Base-by-base conservation (phyloP, 1,140 invertebrate genomes). In the Heliconius nattereri region DNA sequence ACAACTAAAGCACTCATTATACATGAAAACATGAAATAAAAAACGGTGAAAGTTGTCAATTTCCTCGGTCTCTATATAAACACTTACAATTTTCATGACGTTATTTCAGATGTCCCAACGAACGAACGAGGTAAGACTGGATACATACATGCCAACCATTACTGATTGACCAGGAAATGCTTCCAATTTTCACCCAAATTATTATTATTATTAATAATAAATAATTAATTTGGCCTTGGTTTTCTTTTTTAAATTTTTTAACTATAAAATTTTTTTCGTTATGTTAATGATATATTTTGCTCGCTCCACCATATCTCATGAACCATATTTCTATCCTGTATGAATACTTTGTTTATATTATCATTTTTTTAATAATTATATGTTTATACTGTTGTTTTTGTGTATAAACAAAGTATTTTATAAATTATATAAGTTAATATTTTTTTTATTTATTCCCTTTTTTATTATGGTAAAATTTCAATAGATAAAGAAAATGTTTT, bases 71-170 rank as follows among this genome's bases (percentile, higher is more conserved):
- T 86, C 74, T 73, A 75, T 84, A 83, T 77, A 49, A 81, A 85
- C 88, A 92, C 86, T 90, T 88, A 93, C 79, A 77, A 73, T 84
- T 29, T 11, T 26, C 60, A 66, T 88, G 84, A 80, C 89, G 91
- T 90, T 85, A 89, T 94, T 94, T 91, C 92, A 94, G 92, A 94
- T 91, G 81, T 89, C 71, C 87, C 91, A 72, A 87, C 87, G 76
- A 87, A 87, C 84, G 89, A 92, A 76, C 86, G 92, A 94, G 92
- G 92, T 94, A 93, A 94, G 92, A 87, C 78, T 84, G 85, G 82
- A 85, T 84, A 79, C 79, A 85, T 84, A 79, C 79, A 86, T 90
- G 19, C 49, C 49, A 52, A 20, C 49, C 49, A 52, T 52, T 52
- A 52, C 49, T 16, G 19, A 52, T 84, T 82, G 81, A 88, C 90